Evolutionary conservation across 2,113 vertebrate species (phyloP), one percentile per base, ranked within the genome.

Genomic region (Thinocorus orbignyianus): DNA sequence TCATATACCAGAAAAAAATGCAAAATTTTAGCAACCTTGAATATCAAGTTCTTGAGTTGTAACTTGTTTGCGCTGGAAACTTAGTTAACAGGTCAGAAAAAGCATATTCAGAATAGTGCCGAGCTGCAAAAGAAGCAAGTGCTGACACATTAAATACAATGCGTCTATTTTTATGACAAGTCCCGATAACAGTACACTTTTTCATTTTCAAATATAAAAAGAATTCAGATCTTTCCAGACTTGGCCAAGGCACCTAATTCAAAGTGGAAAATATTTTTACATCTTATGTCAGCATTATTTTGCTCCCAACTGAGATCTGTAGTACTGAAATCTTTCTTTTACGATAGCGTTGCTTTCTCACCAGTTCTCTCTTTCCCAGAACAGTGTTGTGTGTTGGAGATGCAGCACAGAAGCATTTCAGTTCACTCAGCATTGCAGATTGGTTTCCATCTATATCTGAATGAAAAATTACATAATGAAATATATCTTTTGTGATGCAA

Each of bases 41-140:
- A 93, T 95, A 95, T 81, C 87, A 80, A 68, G 82, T 95, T 95
- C 91, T 95, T 88, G 66, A 88, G 30, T 68, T 95, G 93, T 74
- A 96, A 95, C 85, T 88, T 61, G 49, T 93, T 97, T 94, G 41
- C 87, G 52, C 81, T 96, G 88, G 93, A 86, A 94, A 95, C 86
- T 88, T 91, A 90, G 85, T 91, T 91, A 85, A 57, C 57, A 79
- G 95, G 23, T 86, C 76, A 95, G 79, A 93, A 91, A 81, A 70
- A 62, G 26, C 25, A 65, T 35, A 54, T 66, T 88, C 65, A 85
- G 77, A 90, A 83, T 48, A 73, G 49, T 86, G 54, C 26, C 54
- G 81, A 94, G 42, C 83, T 94, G 73, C 91, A 81, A 87, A 92
- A 97, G 51, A 73, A 80, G 80, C 0, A 0, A 82, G 61, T 77